Evolutionary conservation across 2,888 invertebrate species (phyloP).

Genomic region (Polyommatus iphigenia): DNA sequence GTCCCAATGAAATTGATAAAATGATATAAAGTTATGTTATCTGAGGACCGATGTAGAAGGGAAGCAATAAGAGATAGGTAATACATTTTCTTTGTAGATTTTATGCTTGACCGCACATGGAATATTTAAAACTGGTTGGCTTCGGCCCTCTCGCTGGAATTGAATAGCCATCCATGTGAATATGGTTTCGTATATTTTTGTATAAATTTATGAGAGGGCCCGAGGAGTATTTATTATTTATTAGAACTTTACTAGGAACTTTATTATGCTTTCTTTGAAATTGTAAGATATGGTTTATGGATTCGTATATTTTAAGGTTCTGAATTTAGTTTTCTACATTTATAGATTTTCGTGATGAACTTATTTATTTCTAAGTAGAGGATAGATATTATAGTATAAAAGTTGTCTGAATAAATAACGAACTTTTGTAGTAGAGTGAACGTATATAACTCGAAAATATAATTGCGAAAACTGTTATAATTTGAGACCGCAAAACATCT

Average conservation of each 20-base stretch:
- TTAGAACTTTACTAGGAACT: conserved; percentile 31
- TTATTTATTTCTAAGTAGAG: too few species aligned
- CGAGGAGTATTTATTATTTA: conserved; percentile 40
- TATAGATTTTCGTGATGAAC: neutral
- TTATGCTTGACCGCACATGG: conserved; percentile 76
- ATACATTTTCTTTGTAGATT: conserved; percentile 79
- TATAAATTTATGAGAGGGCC: conserved; percentile 45
- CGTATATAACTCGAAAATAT: neutral
- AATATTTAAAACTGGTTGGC: conserved; percentile 73
- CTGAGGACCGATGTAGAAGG: conserved; percentile 54
- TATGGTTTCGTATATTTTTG: conserved; percentile 58
- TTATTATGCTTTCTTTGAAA: conserved; percentile 32
- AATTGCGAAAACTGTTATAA: neutral
- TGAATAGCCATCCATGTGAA: conserved; percentile 68
- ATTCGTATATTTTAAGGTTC: conserved; percentile 13
- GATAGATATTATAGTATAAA: too few species aligned
- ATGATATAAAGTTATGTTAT: conserved; percentile 37
- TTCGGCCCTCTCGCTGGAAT: conserved; percentile 60
- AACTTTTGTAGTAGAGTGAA: neutral
- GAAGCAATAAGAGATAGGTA: conserved; percentile 74
- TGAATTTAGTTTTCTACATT: neutral
- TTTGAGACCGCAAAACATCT: conserved; percentile 3
- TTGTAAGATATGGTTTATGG: conserved; percentile 32
- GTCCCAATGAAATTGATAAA: conserved; percentile 38
- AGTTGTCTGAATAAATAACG: too few species aligned